These are phyloP conservation scores for Henricia sp. DNA, from an alignment of 53 echinoderm and acorn worm genomes.

Conservation along the genomic window DNA sequence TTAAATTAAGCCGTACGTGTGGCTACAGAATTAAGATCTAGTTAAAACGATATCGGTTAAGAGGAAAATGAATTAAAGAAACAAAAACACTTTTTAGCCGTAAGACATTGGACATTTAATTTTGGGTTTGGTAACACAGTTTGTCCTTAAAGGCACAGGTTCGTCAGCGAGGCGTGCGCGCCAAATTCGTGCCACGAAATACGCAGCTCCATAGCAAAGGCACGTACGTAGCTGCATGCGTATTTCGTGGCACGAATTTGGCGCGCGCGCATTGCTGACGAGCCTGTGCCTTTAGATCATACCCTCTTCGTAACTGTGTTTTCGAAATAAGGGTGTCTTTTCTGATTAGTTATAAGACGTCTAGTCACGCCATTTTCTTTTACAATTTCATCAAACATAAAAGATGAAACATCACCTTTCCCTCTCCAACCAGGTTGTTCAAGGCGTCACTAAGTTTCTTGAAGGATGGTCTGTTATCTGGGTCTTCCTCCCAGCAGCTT, in stretches of 20 bases:
- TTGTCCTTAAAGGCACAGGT: too few relatives aligned
- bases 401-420: conserved; percentile 39
- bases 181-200: too few relatives aligned
- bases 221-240: too few relatives aligned
- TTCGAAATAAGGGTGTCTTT: not conserved
- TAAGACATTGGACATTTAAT: not conserved
- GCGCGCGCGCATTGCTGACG: too few relatives aligned
- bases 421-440: conserved; percentile 58
- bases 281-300: not conserved
- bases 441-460: conserved; percentile 4
- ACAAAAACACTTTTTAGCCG: not conserved
- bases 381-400: too few relatives aligned
- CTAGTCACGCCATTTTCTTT: too few relatives aligned
- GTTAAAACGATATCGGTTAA: not conserved
- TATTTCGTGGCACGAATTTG: too few relatives aligned
- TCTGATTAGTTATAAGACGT: not conserved
- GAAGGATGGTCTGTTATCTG: conserved; percentile 63
- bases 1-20: not conserved
- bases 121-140: not conserved
- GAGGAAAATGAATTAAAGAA: not conserved
- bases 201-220: too few relatives aligned
- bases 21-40: too few relatives aligned
- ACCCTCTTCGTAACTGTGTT: not conserved
- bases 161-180: too few relatives aligned
- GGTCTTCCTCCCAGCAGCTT: conserved; percentile 63